phyloP scores from a whole-genome alignment of 1,140 invertebrate species.

The Drosophila insularis region DNA sequence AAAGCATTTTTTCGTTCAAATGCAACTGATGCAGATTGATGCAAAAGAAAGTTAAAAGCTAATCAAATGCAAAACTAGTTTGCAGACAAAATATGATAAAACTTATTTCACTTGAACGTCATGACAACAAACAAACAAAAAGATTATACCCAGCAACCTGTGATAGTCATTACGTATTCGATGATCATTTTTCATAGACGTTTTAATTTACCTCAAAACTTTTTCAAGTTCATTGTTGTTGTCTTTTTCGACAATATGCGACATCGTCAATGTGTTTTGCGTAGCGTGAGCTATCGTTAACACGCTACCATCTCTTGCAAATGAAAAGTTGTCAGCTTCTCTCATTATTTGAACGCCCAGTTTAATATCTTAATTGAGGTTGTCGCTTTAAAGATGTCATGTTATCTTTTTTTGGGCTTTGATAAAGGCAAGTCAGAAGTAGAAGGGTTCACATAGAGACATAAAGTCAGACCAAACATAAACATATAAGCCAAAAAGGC shows the following conservation, averaged over 20 bases:
- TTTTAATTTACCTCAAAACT: background rate
- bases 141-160: no score
- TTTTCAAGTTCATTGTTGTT: background rate
- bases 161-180: no score
- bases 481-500: slow-evolving; percentile 49
- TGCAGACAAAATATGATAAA: no score
- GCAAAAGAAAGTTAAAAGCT: background rate
- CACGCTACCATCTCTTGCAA: slow-evolving; percentile 9
- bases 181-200: no score
- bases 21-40: background rate
- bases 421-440: slow-evolving; percentile 17
- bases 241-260: no score
- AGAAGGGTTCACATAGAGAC: slow-evolving; percentile 41
- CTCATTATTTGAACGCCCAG: slow-evolving; percentile 36
- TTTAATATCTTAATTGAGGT: slow-evolving; percentile 78
- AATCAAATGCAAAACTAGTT: background rate
- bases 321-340: background rate
- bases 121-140: no score
- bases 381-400: slow-evolving; percentile 67
- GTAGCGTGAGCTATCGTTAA: background rate
- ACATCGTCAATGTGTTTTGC: background rate
- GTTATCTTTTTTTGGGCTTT: slow-evolving; percentile 27
- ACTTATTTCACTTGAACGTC: no score
- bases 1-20: background rate
- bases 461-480: slow-evolving; percentile 49